These are phyloP conservation scores for Petrocephalus microphthalmus DNA, from an alignment of 2,113 vertebrate genomes.

Conservation along the genomic window DNA sequence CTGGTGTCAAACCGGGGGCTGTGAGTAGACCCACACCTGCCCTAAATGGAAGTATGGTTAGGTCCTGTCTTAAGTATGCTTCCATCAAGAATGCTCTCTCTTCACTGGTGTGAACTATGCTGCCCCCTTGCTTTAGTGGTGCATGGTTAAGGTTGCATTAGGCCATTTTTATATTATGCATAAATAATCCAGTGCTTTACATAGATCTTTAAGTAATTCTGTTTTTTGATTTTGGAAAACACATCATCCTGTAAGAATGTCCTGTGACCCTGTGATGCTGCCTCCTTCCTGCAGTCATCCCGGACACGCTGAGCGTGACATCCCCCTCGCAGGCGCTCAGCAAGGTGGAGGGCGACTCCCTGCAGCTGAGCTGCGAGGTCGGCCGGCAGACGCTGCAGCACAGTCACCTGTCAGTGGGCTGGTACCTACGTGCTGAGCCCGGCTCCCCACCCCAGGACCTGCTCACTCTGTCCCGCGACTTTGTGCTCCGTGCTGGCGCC, in stretches of 20 bases:
- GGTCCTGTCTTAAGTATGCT: background rate
- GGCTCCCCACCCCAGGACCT: constrained; percentile 66
- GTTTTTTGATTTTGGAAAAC: background rate
- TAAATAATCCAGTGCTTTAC: background rate
- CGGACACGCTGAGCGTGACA: constrained; percentile 71
- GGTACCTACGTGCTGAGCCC: constrained; percentile 75
- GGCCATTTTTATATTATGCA: background rate
- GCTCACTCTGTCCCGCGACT: constrained; percentile 82
- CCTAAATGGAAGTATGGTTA: background rate
- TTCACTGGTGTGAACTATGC: background rate
- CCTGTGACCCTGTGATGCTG: background rate
- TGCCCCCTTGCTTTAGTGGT: background rate
- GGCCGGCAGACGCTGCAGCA: constrained; percentile 76
- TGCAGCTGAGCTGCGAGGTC: constrained; percentile 85
- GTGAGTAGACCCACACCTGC: background rate
- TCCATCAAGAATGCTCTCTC: background rate
- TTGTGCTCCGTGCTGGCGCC: constrained; percentile 73
- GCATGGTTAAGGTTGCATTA: background rate
- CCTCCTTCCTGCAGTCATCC: constrained; percentile 71
- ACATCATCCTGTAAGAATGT: background rate
- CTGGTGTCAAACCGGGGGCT: background rate
- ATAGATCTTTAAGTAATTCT: background rate
- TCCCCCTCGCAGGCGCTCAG: constrained; percentile 74
- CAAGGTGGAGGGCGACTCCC: constrained; percentile 81
- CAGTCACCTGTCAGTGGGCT: constrained; percentile 84